A percentile compares a stretch with the other conserved stretches of the same genome.
phyloP scores from a whole-genome alignment of 2,888 invertebrate genomes.

The Amblyteles armatorius region DNA sequence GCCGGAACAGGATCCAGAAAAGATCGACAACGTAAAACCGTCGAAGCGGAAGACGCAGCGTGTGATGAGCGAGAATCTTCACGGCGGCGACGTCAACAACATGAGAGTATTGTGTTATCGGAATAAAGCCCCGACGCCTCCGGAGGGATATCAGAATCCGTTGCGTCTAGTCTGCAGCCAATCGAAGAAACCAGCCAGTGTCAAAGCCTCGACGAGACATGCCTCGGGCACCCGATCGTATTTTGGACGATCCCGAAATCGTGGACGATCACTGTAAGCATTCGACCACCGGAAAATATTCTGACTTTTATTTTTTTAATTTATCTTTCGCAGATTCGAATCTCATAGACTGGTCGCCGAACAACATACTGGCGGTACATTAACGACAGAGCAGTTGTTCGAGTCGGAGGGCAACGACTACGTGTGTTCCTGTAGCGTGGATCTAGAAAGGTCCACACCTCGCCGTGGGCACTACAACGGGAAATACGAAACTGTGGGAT shows the following conservation, averaged over 20 bases:
- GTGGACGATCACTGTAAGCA: constrained; percentile 97
- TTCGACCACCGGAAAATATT: constrained; percentile 12
- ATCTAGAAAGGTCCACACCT: constrained; percentile 94
- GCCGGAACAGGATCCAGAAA: constrained; percentile 83
- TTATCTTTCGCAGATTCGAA: constrained; percentile 90
- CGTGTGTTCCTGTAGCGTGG: constrained; percentile 94
- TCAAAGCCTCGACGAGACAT: constrained; percentile 92
- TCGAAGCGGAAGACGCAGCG: constrained; percentile 88
- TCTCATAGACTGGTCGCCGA: constrained; percentile 97
- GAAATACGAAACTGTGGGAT: constrained; percentile 97
- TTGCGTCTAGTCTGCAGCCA: constrained; percentile 94
- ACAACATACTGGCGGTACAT: constrained; percentile 96
- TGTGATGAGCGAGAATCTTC: constrained; percentile 89
- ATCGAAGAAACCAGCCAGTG: constrained; percentile 91
- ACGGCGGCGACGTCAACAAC: constrained; percentile 89
- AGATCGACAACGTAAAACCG: constrained; percentile 85
- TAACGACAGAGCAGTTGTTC: constrained; percentile 94
- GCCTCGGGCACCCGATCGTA: constrained; percentile 96
- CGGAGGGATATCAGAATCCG: constrained; percentile 95
- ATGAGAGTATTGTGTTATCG: constrained; percentile 94
- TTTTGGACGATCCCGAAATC: constrained; percentile 99
- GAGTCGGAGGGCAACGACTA: constrained; percentile 93
- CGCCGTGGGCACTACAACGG: constrained; percentile 94
- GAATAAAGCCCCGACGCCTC: constrained; percentile 95
- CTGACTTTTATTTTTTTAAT: constrained; percentile 12